Conservation (phyloP, 2,797 vertebrate genomes). For the Esox masquinongy region DNA sequence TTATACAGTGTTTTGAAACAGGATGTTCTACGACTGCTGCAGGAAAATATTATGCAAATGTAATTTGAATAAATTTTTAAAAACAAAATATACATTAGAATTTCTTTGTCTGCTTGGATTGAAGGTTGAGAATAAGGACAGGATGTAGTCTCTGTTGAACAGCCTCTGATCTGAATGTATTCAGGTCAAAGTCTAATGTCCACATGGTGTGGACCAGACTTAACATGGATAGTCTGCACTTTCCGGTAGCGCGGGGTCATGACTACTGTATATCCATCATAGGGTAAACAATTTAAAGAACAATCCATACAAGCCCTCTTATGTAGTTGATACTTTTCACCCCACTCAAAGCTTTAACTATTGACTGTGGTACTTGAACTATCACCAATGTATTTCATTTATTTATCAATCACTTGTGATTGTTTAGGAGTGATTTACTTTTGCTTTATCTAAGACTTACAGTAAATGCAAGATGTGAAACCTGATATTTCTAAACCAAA, state of each 20-base stretch:
- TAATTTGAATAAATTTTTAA: too few species aligned
- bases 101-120: background rate
- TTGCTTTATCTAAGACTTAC: slow-evolving; percentile 20
- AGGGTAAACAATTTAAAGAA: background rate
- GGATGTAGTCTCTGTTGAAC: background rate
- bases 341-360: background rate
- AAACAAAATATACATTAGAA: too few species aligned
- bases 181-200: background rate
- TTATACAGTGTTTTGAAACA: background rate
- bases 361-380: background rate
- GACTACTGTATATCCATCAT: background rate
- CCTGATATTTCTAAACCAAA: slow-evolving; percentile 34
- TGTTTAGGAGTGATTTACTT: slow-evolving; percentile 2
- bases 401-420: background rate
- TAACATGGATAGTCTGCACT: background rate
- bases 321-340: background rate
- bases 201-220: too few species aligned
- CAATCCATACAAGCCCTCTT: background rate
- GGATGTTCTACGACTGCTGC: background rate
- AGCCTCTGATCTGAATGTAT: background rate
- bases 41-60: background rate
- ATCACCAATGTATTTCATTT: background rate
- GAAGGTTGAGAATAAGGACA: background rate
- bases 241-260: background rate
- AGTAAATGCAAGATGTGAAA: slow-evolving; percentile 14